Percentiles rank a stretch among this genome's conserved stretches.
These are phyloP conservation scores for Genyomyrus donnyi DNA, from an alignment of 2,113 vertebrate genomes.

Conservation along the genomic window DNA sequence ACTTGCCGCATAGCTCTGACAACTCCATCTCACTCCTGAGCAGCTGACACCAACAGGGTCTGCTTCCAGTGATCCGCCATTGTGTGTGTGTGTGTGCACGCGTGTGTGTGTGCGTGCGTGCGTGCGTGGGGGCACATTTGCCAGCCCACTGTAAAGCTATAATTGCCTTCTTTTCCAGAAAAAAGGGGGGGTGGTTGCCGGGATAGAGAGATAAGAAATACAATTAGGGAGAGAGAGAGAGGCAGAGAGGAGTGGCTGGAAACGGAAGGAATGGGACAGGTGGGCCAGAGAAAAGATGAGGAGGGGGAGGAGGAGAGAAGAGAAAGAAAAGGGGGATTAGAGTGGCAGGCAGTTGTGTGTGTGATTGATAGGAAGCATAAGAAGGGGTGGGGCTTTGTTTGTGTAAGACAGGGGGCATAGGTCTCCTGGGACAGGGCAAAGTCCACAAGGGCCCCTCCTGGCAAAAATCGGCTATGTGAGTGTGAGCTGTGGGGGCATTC, in stretches of 20 bases:
- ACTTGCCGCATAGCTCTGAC: constrained; percentile 14
- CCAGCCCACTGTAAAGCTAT: constrained; percentile 29
- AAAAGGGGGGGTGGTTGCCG: neutral
- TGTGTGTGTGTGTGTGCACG: constrained; percentile 31
- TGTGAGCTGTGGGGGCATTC: neutral
- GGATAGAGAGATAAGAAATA: constrained; percentile 1
- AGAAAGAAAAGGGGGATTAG: neutral
- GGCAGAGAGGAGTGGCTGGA: neutral
- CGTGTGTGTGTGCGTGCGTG: neutral
- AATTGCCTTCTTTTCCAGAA: constrained; percentile 45
- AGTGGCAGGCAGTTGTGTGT: constrained; percentile 12
- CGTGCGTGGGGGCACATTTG: neutral
- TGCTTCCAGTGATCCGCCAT: constrained; percentile 35
- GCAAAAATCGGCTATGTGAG: neutral
- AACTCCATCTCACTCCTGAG: constrained; percentile 14
- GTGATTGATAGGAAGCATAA: constrained; percentile 15
- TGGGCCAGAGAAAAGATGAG: constrained; percentile 19
- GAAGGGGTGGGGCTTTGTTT: neutral
- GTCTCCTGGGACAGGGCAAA: neutral
- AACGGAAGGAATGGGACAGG: neutral
- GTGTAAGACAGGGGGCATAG: neutral
- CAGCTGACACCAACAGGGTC: constrained; percentile 36
- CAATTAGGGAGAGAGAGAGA: neutral
- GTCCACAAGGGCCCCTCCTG: neutral
- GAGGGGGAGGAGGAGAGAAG: neutral